Conservation (phyloP, 64 coral and sea anemone species). For the Montipora sp. region DNA sequence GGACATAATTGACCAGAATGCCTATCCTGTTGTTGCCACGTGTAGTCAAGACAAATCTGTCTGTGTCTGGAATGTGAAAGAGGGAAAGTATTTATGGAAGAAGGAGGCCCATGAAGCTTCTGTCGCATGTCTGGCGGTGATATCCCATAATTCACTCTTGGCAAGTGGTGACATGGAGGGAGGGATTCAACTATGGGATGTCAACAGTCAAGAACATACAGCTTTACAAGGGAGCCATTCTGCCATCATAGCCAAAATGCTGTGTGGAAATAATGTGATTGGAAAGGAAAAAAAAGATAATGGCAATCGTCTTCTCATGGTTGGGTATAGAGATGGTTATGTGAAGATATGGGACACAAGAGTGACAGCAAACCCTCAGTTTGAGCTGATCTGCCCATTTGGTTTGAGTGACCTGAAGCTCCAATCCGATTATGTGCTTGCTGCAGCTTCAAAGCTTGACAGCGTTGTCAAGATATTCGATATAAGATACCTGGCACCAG, state of each 20-base stretch:
- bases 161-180: slow-evolving; percentile 84
- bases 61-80: slow-evolving; percentile 68
- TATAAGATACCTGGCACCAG: slow-evolving; percentile 69
- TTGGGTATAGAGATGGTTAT: slow-evolving; percentile 75
- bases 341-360: slow-evolving; percentile 81
- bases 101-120: slow-evolving; percentile 66
- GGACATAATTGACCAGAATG: slow-evolving; percentile 68
- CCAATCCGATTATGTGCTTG: slow-evolving; percentile 37
- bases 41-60: slow-evolving; percentile 77
- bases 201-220: slow-evolving; percentile 52
- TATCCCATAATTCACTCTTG: slow-evolving; percentile 60
- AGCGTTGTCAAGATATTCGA: slow-evolving; percentile 73
- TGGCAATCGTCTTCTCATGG: slow-evolving; percentile 18
- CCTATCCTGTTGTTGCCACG: slow-evolving; percentile 75
- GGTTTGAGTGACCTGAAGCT: slow-evolving; percentile 52
- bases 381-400: slow-evolving; percentile 57
- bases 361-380: slow-evolving; percentile 38
- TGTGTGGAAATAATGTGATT: slow-evolving; percentile 53
- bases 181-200: slow-evolving; percentile 74
- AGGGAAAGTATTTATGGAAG: slow-evolving; percentile 83
- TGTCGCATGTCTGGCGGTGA: slow-evolving; percentile 61
- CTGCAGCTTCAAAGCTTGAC: slow-evolving; percentile 58
- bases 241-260: slow-evolving; percentile 49
- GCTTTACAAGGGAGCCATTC: slow-evolving; percentile 68
- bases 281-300: slow-evolving; percentile 43